Conservation (phyloP, 2,888 invertebrate genomes). For the Aethes cnicana region DNA sequence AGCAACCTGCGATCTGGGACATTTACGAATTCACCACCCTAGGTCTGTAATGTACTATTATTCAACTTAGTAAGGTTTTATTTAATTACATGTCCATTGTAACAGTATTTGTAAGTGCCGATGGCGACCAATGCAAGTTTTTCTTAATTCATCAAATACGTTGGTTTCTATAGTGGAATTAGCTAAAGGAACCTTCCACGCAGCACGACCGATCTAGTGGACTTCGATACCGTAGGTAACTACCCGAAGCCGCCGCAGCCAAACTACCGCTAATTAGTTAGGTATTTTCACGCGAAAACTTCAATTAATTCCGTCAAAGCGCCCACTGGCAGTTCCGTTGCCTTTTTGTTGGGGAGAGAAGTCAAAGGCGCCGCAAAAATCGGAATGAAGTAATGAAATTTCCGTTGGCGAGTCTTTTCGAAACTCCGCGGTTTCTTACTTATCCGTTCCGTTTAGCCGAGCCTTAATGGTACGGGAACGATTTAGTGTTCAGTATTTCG, state of each 20-base stretch:
- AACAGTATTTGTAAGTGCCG: no score
- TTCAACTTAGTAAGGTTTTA: no score
- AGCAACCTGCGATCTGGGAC: no score
- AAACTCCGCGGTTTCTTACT: slow-evolving; percentile 43
- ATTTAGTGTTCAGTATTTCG: slow-evolving; percentile 36
- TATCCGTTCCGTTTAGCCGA: slow-evolving; percentile 38
- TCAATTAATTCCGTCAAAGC: slow-evolving; percentile 69
- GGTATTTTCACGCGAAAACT: slow-evolving; percentile 69
- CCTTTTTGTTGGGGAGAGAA: slow-evolving; percentile 50
- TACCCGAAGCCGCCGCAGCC: slow-evolving; percentile 41
- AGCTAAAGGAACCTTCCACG: no score
- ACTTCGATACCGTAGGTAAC: slow-evolving; percentile 37
- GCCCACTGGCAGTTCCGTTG: slow-evolving; percentile 44
- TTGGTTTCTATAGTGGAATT: no score
- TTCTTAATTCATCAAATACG: no score
- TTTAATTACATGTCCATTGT: no score
- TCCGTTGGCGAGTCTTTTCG: slow-evolving; percentile 49
- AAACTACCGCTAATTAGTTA: slow-evolving; percentile 63
- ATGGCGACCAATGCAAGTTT: no score
- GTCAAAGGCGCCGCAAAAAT: slow-evolving; percentile 56
- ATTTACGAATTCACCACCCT: no score
- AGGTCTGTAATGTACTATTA: no score
- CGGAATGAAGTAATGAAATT: slow-evolving; percentile 59
- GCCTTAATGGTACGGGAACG: slow-evolving; percentile 37
- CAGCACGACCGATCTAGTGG: no score